These are phyloP conservation scores for Melanchra persicariae DNA, from an alignment of 2,888 invertebrate genomes.

Conservation along the genomic window DNA sequence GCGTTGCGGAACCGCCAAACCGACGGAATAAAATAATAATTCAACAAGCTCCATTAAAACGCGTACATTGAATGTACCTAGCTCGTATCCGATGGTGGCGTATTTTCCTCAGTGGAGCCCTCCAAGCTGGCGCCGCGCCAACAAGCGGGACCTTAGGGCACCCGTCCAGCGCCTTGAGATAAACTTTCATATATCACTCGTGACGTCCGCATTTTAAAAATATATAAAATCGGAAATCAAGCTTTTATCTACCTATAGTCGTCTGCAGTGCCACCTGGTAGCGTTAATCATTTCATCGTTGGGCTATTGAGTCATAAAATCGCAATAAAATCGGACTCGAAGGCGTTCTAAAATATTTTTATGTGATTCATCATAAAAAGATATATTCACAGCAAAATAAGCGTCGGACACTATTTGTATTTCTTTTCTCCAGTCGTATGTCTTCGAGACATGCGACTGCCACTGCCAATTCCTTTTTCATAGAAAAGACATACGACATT, in stretches of 20 bases:
- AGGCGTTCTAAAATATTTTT: conserved; percentile 35
- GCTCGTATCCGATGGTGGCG: conserved; percentile 71
- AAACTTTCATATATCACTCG: conserved; percentile 59
- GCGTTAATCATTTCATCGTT: conserved; percentile 55
- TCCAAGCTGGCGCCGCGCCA: conserved; percentile 74
- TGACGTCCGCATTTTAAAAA: conserved; percentile 60
- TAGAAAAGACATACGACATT: conserved; percentile 6
- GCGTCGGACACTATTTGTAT: conserved; percentile 6
- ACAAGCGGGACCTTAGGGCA: conserved; percentile 71
- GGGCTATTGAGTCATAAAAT: conserved; percentile 49
- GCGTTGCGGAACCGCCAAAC: conserved; percentile 52
- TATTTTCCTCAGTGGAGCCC: conserved; percentile 70
- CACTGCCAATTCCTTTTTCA: conserved; percentile 18
- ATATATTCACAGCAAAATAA: conserved; percentile 24
- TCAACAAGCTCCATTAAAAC: conserved; percentile 63
- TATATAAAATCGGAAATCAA: conserved; percentile 37
- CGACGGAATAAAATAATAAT: conserved; percentile 63
- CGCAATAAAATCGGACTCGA: conserved; percentile 32
- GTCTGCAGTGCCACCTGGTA: conserved; percentile 39
- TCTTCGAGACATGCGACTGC: no score
- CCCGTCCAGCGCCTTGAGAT: conserved; percentile 73
- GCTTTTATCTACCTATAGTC: conserved; percentile 18
- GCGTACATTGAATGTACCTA: conserved; percentile 70
- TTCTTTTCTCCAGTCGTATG: neutral
- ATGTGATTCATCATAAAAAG: conserved; percentile 28